Evolutionary conservation across 2,888 invertebrate genomes (phyloP).

Genomic region (Noctua comes): DNA sequence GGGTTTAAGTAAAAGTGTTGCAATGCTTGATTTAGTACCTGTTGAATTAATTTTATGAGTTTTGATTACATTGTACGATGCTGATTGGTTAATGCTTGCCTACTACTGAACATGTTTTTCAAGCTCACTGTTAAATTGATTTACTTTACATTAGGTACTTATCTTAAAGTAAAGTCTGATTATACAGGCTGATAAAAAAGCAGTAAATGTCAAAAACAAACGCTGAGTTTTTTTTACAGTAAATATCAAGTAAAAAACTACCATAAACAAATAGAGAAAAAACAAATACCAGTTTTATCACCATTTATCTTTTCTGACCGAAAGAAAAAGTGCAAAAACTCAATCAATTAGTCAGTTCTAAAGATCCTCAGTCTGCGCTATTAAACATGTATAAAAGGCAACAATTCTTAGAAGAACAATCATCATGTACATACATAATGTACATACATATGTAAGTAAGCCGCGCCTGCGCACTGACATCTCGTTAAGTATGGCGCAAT

Average conservation of each 20-base stretch:
- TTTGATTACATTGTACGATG: conserved; percentile 6
- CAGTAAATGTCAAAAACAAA: background rate
- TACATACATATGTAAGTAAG: conserved; percentile 29
- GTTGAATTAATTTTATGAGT: conserved; percentile 4
- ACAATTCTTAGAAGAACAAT: conserved; percentile 56
- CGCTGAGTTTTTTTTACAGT: background rate
- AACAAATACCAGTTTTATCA: background rate
- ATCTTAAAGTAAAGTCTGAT: background rate
- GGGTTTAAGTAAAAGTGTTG: background rate
- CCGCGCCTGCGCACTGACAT: conserved; percentile 37
- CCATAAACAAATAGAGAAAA: too few species aligned
- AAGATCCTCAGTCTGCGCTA: conserved; percentile 1
- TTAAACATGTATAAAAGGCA: conserved; percentile 35
- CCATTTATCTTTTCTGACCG: background rate
- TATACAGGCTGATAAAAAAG: background rate
- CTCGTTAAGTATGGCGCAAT: conserved; percentile 45
- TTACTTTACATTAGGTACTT: background rate
- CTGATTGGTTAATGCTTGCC: background rate
- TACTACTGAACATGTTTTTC: background rate
- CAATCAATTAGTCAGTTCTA: conserved; percentile 33
- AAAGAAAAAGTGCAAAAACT: background rate
- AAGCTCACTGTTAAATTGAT: background rate
- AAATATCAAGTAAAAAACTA: background rate
- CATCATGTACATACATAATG: conserved; percentile 8
- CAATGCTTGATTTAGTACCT: background rate